Evolutionary conservation across 1,140 invertebrate species (phyloP), one percentile per base, ranked within the genome.

Genomic region (Wiebesia pumilae): DNA sequence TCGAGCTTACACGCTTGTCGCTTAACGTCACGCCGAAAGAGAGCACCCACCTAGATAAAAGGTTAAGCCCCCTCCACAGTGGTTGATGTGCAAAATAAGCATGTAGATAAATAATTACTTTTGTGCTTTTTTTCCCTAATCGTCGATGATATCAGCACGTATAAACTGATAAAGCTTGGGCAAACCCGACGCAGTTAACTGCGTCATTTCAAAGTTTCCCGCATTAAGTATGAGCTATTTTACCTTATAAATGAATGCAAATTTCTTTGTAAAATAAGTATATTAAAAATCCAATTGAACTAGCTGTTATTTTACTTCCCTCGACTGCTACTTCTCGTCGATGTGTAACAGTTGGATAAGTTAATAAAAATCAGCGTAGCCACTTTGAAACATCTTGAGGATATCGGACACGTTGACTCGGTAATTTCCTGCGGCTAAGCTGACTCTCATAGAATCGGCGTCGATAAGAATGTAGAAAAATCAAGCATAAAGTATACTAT

Each of bases 1-100:
- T 75, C 33, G 38, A 54, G 67, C 51, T 81, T 75, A 75, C 69
- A 62, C 83, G 79, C 79, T 81, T 43, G 84, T 77, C 79, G 54
- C 33, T 81, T 73, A 85, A 51, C 65, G 62, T 84, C 77, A 79
- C 33, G 16, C 0, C 16, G 38, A 35, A 19, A 65, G 4, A n/a
- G 51, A 54, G 35, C 2, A 30, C 16, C 16, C 27, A 7, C 40
- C 24, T 3, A 77, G 40, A 43, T 27, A 77, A 10, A n/a, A 77
- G 19, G 24, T 33, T 81, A 81, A 65, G 80, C 80, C 33, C 21
- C 0, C 40, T 21, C 33, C 24, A 51, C 65, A 82, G 67, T 40
- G 40, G 73, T 0, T 40, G 40, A 38, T 38, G 35, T 33, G 16
- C 65, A 6, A 33, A 71, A 71, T 71, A 71, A 38, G 35, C 2